Percentiles rank a stretch among this genome's conserved stretches.
phyloP scores from a whole-genome alignment of 1,140 invertebrate genomes.

The Calephelis nemesis region DNA sequence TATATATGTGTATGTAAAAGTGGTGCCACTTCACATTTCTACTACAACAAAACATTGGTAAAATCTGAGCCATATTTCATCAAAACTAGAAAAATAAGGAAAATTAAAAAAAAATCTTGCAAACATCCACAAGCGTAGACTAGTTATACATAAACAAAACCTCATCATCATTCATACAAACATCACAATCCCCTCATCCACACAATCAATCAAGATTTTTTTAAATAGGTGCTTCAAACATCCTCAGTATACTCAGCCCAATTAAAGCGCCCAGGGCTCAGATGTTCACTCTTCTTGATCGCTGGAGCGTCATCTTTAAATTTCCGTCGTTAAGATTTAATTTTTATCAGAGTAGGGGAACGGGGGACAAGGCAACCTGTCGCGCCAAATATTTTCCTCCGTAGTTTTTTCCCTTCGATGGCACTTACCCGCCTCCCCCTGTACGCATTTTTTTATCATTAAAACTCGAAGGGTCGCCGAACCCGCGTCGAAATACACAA shows the following conservation, averaged over 20 bases:
- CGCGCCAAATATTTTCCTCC: constrained; percentile 78
- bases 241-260: constrained; percentile 59
- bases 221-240: constrained; percentile 40
- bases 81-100: no score
- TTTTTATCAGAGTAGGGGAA: constrained; percentile 68
- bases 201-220: constrained; percentile 56
- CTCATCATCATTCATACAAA: not conserved
- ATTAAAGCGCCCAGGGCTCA: constrained; percentile 73
- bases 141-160: not conserved
- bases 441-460: constrained; percentile 79
- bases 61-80: no score
- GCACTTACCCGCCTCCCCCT: constrained; percentile 73
- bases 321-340: constrained; percentile 79
- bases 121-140: no score
- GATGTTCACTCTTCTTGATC: constrained; percentile 77
- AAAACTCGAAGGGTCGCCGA: constrained; percentile 74
- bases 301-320: constrained; percentile 77
- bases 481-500: constrained; percentile 67
- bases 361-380: constrained; percentile 61
- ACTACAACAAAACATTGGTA: no score
- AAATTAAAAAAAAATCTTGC: no score
- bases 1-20: no score
- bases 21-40: no score
- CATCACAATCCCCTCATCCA: constrained; percentile 3
- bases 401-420: constrained; percentile 77